Conservation (phyloP, 1,140 invertebrate genomes). For the Papilio aristodemus region DNA sequence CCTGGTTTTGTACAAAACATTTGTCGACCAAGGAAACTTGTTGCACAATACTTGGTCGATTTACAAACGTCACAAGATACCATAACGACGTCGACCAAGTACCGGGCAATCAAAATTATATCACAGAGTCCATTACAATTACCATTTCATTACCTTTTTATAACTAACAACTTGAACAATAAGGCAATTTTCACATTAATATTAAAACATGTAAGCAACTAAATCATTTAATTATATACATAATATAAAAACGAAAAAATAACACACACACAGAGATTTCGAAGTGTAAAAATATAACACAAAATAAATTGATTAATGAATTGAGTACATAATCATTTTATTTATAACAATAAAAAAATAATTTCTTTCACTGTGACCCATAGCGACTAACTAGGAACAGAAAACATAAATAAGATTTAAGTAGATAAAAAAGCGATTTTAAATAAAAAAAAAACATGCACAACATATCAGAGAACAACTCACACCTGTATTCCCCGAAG, state of each 20-base stretch:
- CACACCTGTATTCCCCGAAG: too few relatives aligned
- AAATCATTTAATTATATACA: not conserved
- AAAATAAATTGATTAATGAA: too few relatives aligned
- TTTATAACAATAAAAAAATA: too few relatives aligned
- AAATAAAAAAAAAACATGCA: too few relatives aligned
- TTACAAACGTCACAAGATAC: not conserved
- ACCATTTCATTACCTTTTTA: conserved; percentile 42
- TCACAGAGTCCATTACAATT: conserved; percentile 69
- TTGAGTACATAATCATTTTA: too few relatives aligned
- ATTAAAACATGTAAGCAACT: not conserved
- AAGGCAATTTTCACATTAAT: not conserved
- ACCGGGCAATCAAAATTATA: conserved; percentile 48
- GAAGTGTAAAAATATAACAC: too few relatives aligned
- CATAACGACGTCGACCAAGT: not conserved
- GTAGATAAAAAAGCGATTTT: too few relatives aligned
- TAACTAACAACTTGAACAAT: conserved; percentile 26
- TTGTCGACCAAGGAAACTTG: conserved; percentile 50
- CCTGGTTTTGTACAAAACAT: conserved; percentile 50
- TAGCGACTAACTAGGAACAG: too few relatives aligned
- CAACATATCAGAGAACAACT: too few relatives aligned
- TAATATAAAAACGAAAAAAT: not conserved
- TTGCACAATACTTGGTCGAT: conserved; percentile 13
- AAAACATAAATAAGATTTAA: too few relatives aligned
- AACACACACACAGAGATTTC: not conserved
- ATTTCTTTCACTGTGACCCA: too few relatives aligned